Evolutionary conservation across 2,888 invertebrate genomes (phyloP).

Genomic region (Luperina testacea): DNA sequence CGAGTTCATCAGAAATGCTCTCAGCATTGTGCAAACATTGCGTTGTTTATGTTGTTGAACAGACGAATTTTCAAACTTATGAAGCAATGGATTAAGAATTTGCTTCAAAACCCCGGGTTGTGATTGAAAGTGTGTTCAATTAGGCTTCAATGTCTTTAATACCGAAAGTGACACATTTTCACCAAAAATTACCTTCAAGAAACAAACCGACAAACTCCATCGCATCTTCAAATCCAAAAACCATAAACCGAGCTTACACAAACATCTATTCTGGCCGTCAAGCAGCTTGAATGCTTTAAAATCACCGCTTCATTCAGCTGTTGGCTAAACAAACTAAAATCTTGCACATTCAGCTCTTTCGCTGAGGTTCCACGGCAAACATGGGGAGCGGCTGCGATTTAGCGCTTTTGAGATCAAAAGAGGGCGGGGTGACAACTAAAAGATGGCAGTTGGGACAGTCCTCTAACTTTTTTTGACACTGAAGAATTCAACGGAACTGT

Average conservation of each 20-base stretch:
- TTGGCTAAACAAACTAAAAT: constrained; percentile 54
- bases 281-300: constrained; percentile 47
- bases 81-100: no score
- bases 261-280: constrained; percentile 19
- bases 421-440: constrained; percentile 31
- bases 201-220: neutral
- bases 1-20: neutral
- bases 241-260: constrained; percentile 3
- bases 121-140: neutral
- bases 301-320: constrained; percentile 58
- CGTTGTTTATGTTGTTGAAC: neutral
- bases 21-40: neutral
- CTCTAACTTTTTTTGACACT: neutral
- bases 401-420: constrained; percentile 60
- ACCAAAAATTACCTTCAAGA: neutral
- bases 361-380: constrained; percentile 51
- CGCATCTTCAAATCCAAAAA: neutral
- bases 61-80: no score
- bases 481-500: neutral
- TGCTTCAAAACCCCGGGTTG: no score
- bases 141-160: neutral
- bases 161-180: neutral
- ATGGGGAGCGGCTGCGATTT: constrained; percentile 57
- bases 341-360: constrained; percentile 45
- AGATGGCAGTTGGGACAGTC: constrained; percentile 28